Percentiles rank a stretch among this genome's conserved stretches.
These are phyloP conservation scores for Sabatieria punctata DNA, from an alignment of 2,888 invertebrate species.

Conservation along the genomic window DNA sequence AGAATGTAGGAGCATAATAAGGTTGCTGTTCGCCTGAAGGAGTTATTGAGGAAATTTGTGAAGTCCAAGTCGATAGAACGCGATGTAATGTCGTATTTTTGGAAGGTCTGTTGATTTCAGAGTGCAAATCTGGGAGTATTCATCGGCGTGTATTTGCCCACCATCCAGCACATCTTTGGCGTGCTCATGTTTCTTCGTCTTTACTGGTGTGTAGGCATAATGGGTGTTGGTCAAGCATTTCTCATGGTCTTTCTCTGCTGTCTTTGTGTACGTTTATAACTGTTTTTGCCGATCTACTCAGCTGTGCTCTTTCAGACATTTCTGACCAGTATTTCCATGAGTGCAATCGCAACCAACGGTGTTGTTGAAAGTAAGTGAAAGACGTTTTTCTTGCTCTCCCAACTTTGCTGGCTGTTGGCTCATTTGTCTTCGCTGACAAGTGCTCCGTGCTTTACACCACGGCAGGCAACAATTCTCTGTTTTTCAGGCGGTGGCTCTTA, in stretches of 20 bases:
- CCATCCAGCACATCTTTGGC: constrained; percentile 98
- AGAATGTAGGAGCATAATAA: no score
- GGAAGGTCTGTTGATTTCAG: constrained; percentile 21
- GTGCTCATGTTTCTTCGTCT: constrained; percentile 96
- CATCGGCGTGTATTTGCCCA: constrained; percentile 92
- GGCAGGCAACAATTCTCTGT: no score
- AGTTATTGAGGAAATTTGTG: not conserved
- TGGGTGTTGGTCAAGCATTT: constrained; percentile 82
- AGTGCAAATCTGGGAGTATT: constrained; percentile 88
- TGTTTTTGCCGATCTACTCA: not conserved
- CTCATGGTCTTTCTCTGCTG: constrained; percentile 66
- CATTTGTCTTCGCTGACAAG: no score
- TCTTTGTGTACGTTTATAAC: constrained; percentile 32
- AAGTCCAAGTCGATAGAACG: no score
- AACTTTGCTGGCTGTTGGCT: no score
- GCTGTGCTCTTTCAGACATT: constrained; percentile 33
- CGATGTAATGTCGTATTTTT: no score
- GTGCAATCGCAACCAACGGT: constrained; percentile 97
- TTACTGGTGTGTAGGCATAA: constrained; percentile 96
- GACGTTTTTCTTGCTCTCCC: no score
- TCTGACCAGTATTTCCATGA: constrained; percentile 72
- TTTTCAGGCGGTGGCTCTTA: constrained; percentile 90
- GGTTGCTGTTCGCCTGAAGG: no score
- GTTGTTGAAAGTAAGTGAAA: constrained; percentile 61
- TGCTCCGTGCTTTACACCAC: no score